phyloP scores from a whole-genome alignment of 1,140 invertebrate genomes.

The Phymastichus coffea region DNA sequence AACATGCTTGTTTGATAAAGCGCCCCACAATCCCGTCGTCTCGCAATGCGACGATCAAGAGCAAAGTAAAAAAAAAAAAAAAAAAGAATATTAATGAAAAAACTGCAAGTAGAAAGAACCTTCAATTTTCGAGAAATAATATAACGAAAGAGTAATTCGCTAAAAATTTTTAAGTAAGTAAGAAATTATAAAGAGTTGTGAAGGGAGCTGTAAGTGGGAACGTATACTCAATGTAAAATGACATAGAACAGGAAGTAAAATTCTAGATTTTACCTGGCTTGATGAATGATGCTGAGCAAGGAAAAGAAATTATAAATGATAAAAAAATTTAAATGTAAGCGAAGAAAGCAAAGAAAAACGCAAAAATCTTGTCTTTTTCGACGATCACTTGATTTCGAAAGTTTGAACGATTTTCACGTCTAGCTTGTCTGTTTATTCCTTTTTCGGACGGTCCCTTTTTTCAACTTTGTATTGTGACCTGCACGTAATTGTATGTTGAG shows the following conservation, averaged over 20 bases:
- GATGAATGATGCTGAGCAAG: constrained; percentile 3
- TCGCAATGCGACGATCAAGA: constrained; percentile 39
- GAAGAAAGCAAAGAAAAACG: constrained; percentile 27
- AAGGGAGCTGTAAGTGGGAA: constrained; percentile 27
- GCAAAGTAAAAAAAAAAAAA: constrained; percentile 29
- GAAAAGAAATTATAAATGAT: neutral
- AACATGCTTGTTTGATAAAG: constrained; percentile 1
- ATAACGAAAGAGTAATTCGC: constrained; percentile 6
- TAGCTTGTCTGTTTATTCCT: constrained; percentile 19
- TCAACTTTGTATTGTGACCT: constrained; percentile 20
- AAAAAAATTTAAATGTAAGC: constrained; percentile 13
- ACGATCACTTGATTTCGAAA: constrained; percentile 25
- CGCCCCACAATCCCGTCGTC: constrained; percentile 39
- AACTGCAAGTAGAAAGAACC: neutral
- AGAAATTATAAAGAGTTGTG: constrained; percentile 29
- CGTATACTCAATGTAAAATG: constrained; percentile 26
- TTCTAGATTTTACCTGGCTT: constrained; percentile 20
- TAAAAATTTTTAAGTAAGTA: constrained; percentile 18
- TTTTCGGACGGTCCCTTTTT: constrained; percentile 4
- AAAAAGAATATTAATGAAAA: constrained; percentile 19
- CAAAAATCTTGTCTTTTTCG: constrained; percentile 22
- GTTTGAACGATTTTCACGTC: constrained; percentile 22
- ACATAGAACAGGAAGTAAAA: constrained; percentile 25
- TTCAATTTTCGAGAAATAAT: constrained; percentile 18
- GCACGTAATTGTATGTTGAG: constrained; percentile 25